phyloP scores from a whole-genome alignment of 2,888 invertebrate genomes.

The Amblyjoppa fuscipennis region DNA sequence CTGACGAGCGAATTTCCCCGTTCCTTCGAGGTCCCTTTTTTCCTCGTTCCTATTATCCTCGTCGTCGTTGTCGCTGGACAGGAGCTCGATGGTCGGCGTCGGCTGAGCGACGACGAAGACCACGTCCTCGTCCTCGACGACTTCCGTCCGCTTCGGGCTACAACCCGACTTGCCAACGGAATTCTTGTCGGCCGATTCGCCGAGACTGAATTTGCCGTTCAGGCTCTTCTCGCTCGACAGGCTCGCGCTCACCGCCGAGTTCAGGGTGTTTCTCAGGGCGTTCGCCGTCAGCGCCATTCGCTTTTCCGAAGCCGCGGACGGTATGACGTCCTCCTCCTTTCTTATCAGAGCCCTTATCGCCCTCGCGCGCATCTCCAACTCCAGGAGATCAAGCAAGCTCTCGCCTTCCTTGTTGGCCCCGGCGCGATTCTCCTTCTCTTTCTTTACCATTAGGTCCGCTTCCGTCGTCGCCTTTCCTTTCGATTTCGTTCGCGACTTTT shows the following conservation, averaged over 20 bases:
- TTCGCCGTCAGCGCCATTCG: conserved; percentile 48
- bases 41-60: conserved; percentile 68
- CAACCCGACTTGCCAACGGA: conserved; percentile 60
- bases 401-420: conserved; percentile 83
- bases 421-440: conserved; percentile 76
- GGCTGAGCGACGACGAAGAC: conserved; percentile 81
- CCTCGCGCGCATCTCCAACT: conserved; percentile 87
- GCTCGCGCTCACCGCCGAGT: conserved; percentile 59
- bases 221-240: conserved; percentile 53
- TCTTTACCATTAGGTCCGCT: conserved; percentile 74
- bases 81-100: conserved; percentile 82
- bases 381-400: conserved; percentile 86
- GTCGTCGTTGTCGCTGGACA: conserved; percentile 82
- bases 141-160: conserved; percentile 42
- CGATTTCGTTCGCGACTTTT: conserved; percentile 61
- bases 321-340: conserved; percentile 82
- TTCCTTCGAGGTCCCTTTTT: conserved; percentile 17
- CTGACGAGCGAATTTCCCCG: conserved; percentile 40
- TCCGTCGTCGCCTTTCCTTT: conserved; percentile 68
- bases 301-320: conserved; percentile 64
- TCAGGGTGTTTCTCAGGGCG: conserved; percentile 60
- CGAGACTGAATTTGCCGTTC: conserved; percentile 51
- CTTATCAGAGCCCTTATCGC: conserved; percentile 87
- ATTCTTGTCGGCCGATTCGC: conserved; percentile 16
- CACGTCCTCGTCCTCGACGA: conserved; percentile 82